phyloP scores from a whole-genome alignment of 2,797 vertebrate species.

The Graptemys geographica region DNA sequence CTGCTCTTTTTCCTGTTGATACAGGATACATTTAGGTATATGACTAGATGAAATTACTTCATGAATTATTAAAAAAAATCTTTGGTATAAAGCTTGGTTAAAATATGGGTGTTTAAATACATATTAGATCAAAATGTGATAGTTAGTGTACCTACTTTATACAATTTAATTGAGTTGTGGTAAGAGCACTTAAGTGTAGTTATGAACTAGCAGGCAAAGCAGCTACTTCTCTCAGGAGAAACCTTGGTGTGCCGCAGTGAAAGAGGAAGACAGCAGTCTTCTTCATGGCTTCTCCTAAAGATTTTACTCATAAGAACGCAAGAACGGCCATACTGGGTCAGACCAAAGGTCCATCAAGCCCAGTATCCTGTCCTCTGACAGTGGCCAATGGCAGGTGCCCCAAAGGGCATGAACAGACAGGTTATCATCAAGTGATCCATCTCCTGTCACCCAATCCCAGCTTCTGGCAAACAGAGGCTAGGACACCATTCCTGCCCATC shows the following conservation, averaged over 20 bases:
- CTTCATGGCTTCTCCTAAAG: not conserved
- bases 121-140: not conserved
- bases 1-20: no score
- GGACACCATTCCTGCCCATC: no score
- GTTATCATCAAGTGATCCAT: no score
- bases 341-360: no score
- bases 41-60: not conserved
- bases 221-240: not conserved
- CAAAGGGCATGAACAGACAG: no score
- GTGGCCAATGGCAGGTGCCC: no score
- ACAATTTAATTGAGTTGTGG: not conserved
- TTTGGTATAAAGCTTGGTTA: not conserved
- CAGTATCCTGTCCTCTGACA: no score
- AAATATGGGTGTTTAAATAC: not conserved
- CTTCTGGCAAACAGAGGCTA: no score
- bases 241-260: not conserved
- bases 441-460: no score
- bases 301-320: not conserved
- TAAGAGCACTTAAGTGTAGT: not conserved
- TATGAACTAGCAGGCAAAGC: no score
- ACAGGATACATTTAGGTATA: not conserved
- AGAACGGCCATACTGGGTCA: no score
- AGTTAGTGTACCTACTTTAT: not conserved
- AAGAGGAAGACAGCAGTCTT: not conserved
- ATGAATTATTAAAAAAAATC: not conserved